Evolutionary conservation across 2,797 vertebrate genomes (phyloP), one percentile per base, ranked within the genome.

Genomic region (Pogonophryne albipinna): DNA sequence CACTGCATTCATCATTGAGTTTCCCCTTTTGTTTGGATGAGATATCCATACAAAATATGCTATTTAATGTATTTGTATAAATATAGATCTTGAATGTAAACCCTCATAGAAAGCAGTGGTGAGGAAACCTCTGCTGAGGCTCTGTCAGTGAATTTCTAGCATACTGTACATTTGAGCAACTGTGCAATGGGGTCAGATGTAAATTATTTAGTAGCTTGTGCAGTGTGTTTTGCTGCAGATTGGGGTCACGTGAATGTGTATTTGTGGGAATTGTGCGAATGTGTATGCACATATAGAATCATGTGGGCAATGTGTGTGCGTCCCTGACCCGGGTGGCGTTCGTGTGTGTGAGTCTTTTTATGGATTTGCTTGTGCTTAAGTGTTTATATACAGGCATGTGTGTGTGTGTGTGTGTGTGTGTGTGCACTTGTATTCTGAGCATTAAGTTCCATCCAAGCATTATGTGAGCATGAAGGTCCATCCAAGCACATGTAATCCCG

Each of bases 121-220:
- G 44, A 79, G 78, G 60, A 71, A 85, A 70, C 79, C 66, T 83
- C 62, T 44, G 52, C 62, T 61, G 2, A 73, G 52, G 34, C 70
- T 79, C 66, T n/a, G 63, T 16, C 65, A 9, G 76, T 66, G 72
- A 82, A 67, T 80, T 89, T 82, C 76, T 19, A 74, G 69, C 67
- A 0, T 81, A 83, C 80, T 90, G 84, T 91, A 88, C 86, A 87
- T 89, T 91, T 90, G 79, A 73, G 85, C 85, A 89, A 89, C 80
- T 85, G 85, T 91, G 91, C 90, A 93, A 87, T 85, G 84, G 83
- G 93, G 91, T 93, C 92, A 92, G 66, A 76, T 78, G 71, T 94
- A 82, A 92, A 93, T 93, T 90, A 93, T 94, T 93, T 76, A 94
- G 77, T 60, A 78, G 63, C 67, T 83, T 78, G 69, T 89, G 89